Percentiles rank a stretch among this genome's conserved stretches.
Conservation (phyloP, 2,113 vertebrate genomes). For the Corydoras maculifer region DNA sequence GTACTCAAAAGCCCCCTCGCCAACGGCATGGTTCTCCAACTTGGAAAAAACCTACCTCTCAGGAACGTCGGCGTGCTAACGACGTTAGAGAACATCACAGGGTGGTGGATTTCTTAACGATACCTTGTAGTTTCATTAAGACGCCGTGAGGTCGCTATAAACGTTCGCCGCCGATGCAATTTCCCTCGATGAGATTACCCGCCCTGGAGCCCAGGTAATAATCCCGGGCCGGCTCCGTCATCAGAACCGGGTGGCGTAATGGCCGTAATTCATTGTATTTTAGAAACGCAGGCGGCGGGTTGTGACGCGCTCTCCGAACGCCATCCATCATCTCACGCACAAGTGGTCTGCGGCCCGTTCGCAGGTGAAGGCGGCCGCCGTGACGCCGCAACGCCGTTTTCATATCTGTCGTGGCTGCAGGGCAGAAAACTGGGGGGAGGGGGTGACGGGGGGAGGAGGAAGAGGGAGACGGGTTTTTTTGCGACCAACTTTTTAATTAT, state of each 20-base stretch:
- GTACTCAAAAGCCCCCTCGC: neutral
- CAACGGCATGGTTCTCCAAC: neutral
- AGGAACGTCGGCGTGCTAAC: neutral
- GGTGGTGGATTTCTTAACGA: constrained; percentile 16
- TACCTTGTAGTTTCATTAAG: constrained; percentile 39
- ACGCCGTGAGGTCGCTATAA: constrained; percentile 23
- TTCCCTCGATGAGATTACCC: constrained; percentile 33
- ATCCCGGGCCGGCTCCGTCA: constrained; percentile 28
- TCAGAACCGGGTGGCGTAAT: constrained; percentile 27
- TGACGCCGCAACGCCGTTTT: constrained; percentile 16
- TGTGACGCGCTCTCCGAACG: constrained; percentile 14
- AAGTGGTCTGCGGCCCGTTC: constrained; percentile 33
- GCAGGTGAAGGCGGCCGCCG: neutral
- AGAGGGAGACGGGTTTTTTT: constrained; percentile 21
- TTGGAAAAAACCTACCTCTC: constrained; percentile 4
- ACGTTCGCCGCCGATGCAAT: constrained; percentile 33
- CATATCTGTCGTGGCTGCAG: constrained; percentile 32
- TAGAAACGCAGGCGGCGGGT: constrained; percentile 31
- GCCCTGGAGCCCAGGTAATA: constrained; percentile 41
- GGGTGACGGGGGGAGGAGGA: constrained; percentile 7
- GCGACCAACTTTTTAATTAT: constrained; percentile 49
- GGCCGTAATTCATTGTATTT: constrained; percentile 37
- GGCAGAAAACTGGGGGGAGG: neutral
- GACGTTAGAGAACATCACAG: constrained; percentile 19
- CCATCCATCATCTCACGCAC: constrained; percentile 22